Conservation (phyloP, 2,113 vertebrate genomes). For the Lophotis ruficrista region DNA sequence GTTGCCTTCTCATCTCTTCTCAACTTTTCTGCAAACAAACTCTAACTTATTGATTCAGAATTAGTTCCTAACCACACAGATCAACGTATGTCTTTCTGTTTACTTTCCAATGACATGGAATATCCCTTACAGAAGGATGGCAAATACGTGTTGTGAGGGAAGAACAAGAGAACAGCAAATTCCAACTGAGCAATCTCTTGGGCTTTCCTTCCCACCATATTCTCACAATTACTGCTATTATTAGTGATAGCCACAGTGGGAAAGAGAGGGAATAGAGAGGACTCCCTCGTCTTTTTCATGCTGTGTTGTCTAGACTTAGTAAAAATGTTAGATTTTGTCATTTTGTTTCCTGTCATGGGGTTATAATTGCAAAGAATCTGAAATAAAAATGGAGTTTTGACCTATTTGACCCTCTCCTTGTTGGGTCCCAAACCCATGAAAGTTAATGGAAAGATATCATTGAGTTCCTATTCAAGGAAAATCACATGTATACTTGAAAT, state of each 20-base stretch:
- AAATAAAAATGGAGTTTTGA: conserved; percentile 27
- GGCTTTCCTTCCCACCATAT: conserved; percentile 41
- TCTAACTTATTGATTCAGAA: background rate
- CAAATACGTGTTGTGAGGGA: background rate
- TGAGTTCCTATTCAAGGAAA: background rate
- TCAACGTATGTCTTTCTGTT: background rate
- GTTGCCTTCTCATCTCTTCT: background rate
- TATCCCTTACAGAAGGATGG: background rate
- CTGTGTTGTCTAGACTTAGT: conserved; percentile 62
- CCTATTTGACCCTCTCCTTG: background rate
- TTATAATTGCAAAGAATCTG: background rate
- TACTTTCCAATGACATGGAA: background rate
- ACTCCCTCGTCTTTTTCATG: conserved; percentile 44
- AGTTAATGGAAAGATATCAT: background rate
- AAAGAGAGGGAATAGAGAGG: background rate
- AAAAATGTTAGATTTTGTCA: conserved; percentile 55
- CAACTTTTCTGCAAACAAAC: background rate
- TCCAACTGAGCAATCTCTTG: conserved; percentile 34
- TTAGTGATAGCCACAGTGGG: conserved; percentile 43
- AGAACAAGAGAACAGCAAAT: background rate
- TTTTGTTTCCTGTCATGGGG: background rate
- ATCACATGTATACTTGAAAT: background rate
- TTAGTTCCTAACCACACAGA: background rate
- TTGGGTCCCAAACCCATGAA: background rate
- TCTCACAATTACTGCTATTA: conserved; percentile 58